A percentile compares a stretch with the other conserved stretches of the same genome.
phyloP scores from a whole-genome alignment of 37 sponge, comb jelly and placozoan genomes.

The Hexactinellida sp. region DNA sequence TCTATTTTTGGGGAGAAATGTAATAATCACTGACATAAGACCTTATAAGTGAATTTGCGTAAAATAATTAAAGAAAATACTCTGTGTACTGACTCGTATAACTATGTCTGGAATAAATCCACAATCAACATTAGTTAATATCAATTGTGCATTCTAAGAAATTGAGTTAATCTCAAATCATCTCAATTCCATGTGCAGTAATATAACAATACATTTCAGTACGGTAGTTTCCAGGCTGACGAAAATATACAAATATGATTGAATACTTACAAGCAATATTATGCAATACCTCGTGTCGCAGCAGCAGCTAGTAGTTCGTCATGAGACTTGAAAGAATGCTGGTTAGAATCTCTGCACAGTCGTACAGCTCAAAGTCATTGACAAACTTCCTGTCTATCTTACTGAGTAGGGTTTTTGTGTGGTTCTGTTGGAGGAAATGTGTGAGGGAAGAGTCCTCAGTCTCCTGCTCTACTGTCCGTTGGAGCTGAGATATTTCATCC shows the following conservation, averaged over 20 bases:
- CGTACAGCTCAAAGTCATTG: background rate
- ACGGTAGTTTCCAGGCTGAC: background rate
- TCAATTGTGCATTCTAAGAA: background rate
- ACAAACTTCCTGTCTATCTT: background rate
- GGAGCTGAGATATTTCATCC: background rate
- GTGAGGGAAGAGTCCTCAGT: background rate
- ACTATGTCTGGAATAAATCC: no score
- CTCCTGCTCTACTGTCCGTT: background rate
- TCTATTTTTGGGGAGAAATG: no score
- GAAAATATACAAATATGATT: background rate
- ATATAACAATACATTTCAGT: background rate
- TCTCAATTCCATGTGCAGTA: no score
- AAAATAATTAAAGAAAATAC: no score
- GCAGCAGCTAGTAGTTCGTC: background rate
- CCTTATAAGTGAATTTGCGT: no score
- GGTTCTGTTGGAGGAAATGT: conserved; percentile 10
- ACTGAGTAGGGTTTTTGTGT: background rate
- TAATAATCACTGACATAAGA: background rate
- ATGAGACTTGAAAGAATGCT: background rate
- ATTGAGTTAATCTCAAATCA: background rate
- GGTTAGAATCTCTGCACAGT: background rate
- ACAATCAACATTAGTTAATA: background rate
- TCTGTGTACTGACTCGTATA: no score
- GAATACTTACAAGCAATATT: background rate
- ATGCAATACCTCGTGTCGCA: background rate